These are phyloP conservation scores for Grallaria varia DNA, from an alignment of 2,113 vertebrate species.

Conservation along the genomic window DNA sequence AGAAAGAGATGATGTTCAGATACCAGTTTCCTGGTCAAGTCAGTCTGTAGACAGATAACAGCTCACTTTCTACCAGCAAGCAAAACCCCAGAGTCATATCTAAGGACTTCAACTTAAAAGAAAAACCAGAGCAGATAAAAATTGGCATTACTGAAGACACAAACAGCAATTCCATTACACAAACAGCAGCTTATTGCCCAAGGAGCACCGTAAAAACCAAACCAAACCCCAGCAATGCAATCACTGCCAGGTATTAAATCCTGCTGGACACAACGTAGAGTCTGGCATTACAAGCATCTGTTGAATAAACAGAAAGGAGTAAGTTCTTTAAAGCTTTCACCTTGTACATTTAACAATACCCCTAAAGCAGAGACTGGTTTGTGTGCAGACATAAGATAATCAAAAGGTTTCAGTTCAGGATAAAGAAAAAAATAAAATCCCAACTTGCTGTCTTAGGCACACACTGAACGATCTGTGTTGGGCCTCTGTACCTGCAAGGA, in stretches of 20 bases:
- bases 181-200: background rate
- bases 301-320: background rate
- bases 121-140: background rate
- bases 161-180: background rate
- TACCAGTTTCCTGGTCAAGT: background rate
- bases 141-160: background rate
- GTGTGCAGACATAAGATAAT: background rate
- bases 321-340: background rate
- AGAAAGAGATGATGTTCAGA: background rate
- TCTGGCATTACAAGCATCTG: background rate
- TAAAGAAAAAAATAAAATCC: background rate
- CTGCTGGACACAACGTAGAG: background rate
- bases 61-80: background rate
- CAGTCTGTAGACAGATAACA: background rate
- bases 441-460: background rate
- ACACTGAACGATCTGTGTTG: background rate
- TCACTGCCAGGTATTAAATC: background rate
- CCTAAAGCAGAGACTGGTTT: background rate
- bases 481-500: background rate
- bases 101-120: background rate
- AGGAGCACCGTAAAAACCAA: background rate
- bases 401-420: background rate
- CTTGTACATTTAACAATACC: background rate
- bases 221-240: background rate
- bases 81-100: background rate